Evolutionary conservation across 2,888 invertebrate species (phyloP), one percentile per base, ranked within the genome.

Genomic region (Glyphotaelius pellucidus): DNA sequence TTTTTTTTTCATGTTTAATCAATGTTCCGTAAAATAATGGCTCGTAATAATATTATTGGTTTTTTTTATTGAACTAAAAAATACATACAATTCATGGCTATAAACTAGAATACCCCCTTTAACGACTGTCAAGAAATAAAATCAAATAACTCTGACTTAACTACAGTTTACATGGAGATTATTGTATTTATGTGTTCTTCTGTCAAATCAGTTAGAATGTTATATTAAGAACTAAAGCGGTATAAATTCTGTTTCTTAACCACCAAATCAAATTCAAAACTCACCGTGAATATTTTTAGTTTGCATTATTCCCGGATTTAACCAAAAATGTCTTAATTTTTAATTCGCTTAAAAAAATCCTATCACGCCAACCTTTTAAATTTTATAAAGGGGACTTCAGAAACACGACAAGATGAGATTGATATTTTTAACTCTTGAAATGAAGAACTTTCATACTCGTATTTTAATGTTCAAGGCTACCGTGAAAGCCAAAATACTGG

Each of bases 371-470:
- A 67, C 19, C 67, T 67, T 67, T 25, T n/a, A 25, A 67, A 25
- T 2, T 67, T 67, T 67, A 5, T 9, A n/a, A 67, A n/a, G 67
- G n/a, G 25, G 67, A 25, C 15, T 31, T 81, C 81, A 81, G 32
- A 81, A 32, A 81, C 81, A 32, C 19, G 30, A 81, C 81, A 32
- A 31, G 81, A 32, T 81, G 31, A 81, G 81, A 81, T 32, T 81
- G 81, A 81, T 81, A 32, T 81, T 81, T 81, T 81, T 32, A 81
- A 32, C 81, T 32, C 81, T 15, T 81, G 67, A 81, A 81, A 81
- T 81, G 14, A 81, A 81, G 81, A 81, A 81, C 31, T 81, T 81
- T 81, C 31, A 81, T 81, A 15, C 15, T 81, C n/a, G n/a, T n/a
- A n/a, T n/a, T n/a, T 81, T 31, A 81, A 31, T 81, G 81, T 31